Conservation (phyloP, 2,888 invertebrate species). For the Leptinotarsa peninsularis region DNA sequence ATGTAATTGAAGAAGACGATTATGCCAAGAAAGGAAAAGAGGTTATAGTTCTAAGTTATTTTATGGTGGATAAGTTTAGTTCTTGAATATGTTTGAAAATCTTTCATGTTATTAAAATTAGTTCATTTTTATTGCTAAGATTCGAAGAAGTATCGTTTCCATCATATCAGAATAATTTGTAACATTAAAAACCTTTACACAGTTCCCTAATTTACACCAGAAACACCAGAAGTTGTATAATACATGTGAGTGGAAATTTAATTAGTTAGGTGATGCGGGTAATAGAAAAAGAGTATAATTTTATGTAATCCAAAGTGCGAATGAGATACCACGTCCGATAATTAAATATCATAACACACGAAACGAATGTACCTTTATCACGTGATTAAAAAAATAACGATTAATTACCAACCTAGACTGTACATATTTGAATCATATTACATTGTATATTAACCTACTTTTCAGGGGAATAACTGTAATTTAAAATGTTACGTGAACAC, state of each 20-base stretch:
- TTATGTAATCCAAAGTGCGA: constrained; percentile 17
- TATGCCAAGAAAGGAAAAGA: too few relatives aligned
- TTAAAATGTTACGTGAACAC: constrained; percentile 19
- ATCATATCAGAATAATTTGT: neutral
- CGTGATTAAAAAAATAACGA: constrained; percentile 35
- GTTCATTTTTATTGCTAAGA: neutral
- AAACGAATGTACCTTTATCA: constrained; percentile 33
- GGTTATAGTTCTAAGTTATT: too few relatives aligned
- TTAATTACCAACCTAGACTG: constrained; percentile 31
- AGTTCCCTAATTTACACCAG: neutral
- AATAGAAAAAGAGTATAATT: constrained; percentile 9
- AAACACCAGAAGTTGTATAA: constrained; percentile 12
- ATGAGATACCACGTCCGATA: constrained; percentile 17
- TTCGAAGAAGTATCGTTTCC: neutral
- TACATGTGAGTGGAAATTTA: constrained; percentile 8
- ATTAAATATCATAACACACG: constrained; percentile 22
- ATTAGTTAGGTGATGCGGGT: constrained; percentile 12
- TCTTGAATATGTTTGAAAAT: too few relatives aligned
- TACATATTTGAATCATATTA: constrained; percentile 19
- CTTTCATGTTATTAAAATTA: neutral
- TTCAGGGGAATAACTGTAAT: constrained; percentile 24
- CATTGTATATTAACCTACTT: constrained; percentile 26
- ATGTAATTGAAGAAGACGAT: too few relatives aligned
- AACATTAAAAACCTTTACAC: neutral
- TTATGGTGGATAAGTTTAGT: too few relatives aligned